These are phyloP conservation scores for Ochlodes sylvanus DNA, from an alignment of 2,888 invertebrate species.

Conservation along the genomic window DNA sequence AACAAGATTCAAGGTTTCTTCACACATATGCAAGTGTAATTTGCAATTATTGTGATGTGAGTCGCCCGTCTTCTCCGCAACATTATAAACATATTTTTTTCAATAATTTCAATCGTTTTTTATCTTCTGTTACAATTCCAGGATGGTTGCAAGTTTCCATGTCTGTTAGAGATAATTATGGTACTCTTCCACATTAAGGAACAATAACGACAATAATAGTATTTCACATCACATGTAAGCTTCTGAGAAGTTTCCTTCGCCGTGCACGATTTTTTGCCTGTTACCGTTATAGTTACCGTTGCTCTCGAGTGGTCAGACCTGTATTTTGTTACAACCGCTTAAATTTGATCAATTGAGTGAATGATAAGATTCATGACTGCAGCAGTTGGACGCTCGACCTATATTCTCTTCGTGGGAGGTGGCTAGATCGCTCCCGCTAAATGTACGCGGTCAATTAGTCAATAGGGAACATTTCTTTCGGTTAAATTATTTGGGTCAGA, in stretches of 20 bases:
- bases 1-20: slow-evolving; percentile 27
- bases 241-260: slow-evolving; percentile 63
- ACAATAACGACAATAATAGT: slow-evolving; percentile 2
- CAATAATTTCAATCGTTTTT: background rate
- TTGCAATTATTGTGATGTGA: slow-evolving; percentile 1
- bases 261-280: slow-evolving; percentile 73
- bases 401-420: slow-evolving; percentile 57
- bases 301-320: slow-evolving; percentile 76
- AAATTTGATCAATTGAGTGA: slow-evolving; percentile 64
- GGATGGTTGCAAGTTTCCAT: background rate
- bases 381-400: slow-evolving; percentile 52
- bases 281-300: slow-evolving; percentile 82
- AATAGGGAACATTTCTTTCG: background rate
- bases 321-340: slow-evolving; percentile 72
- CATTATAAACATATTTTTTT: background rate
- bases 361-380: slow-evolving; percentile 47
- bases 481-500: background rate
- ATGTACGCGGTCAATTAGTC: background rate
- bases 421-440: slow-evolving; percentile 31
- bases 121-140: background rate
- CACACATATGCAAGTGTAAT: slow-evolving; percentile 20
- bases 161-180: background rate
- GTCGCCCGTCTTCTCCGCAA: background rate
- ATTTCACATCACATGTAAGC: slow-evolving; percentile 41
- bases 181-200: background rate